Evolutionary conservation across 1,140 invertebrate genomes (phyloP), one percentile per base, ranked within the genome.

Genomic region (Pygmarrhopalites habei): DNA sequence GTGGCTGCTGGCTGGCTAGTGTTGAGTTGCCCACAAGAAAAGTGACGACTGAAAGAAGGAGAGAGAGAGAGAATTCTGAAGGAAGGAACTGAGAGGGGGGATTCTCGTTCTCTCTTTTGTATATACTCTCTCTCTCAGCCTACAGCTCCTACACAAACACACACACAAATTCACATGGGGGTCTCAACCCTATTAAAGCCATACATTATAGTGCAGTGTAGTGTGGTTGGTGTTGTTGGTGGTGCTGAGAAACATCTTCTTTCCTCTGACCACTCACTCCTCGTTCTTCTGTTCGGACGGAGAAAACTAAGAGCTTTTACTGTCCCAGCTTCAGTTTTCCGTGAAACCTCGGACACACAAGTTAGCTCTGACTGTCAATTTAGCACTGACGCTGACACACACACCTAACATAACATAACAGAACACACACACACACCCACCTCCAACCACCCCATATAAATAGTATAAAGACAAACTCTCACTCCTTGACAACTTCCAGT

Each of bases 241-340:
- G 39, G 12, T 47, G 17, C 44, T 47, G 19, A 21, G 5, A n/a
- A 21, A 25, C 44, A 21, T n/a, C 44, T 47, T 7, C 39, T 12
- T 52, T 53, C 49, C 47, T 61, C 49, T 41, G 29, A 57, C 55
- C 28, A 39, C 32, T 57, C 19, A 58, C 35, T 58, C 56, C 14
- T 28, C 32, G 25, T 23, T 44, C 41, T 35, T 7, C 5, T 28
- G 23, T 29, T 23, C 28, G n/a, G 23, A 60, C 52, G 55, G 67
- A 65, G 67, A 68, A 68, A 68, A 68, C 59, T 68, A 60, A 65
- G 39, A 44, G 61, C 64, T 63, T 60, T 66, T 63, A 57, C 64
- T 64, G 44, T 63, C 52, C 51, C 35, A 43, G 60, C 61, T 60
- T 69, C 60, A 69, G 64, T 66, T 66, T 63, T 35, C 41, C 57